Conservation (phyloP, 2,888 invertebrate genomes). For the Ichneumoninae sp. region DNA sequence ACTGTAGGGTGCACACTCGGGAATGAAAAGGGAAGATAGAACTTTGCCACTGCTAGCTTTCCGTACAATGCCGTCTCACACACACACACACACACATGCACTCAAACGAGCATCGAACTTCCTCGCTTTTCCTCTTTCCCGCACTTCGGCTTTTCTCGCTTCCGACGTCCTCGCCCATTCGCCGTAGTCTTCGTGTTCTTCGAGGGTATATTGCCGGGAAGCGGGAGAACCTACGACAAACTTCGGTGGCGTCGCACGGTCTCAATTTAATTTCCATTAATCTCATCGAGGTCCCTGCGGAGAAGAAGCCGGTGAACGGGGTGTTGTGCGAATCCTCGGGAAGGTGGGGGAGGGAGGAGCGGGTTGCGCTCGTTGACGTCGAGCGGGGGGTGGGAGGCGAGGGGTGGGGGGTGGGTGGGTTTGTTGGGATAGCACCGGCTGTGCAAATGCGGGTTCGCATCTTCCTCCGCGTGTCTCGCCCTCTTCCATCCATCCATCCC, state of each 20-base stretch:
- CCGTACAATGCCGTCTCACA: slow-evolving; percentile 35
- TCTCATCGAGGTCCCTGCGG: slow-evolving; percentile 67
- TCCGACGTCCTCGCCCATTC: not conserved
- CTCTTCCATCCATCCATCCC: not conserved
- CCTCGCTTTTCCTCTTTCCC: not conserved
- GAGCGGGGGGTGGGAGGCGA: not conserved
- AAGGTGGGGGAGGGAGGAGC: not conserved
- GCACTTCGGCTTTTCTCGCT: slow-evolving; percentile 22
- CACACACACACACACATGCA: not conserved
- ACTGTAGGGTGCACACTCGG: slow-evolving; percentile 5
- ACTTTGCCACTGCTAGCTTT: slow-evolving; percentile 52
- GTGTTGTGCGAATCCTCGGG: not conserved
- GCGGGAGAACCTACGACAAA: slow-evolving; percentile 55
- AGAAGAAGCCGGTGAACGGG: slow-evolving; percentile 11
- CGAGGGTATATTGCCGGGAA: slow-evolving; percentile 37
- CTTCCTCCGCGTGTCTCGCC: slow-evolving; percentile 8
- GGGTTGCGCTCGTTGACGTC: not conserved
- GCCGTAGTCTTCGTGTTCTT: slow-evolving; percentile 45
- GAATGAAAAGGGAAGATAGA: slow-evolving; percentile 42
- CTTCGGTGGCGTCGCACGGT: slow-evolving; percentile 65
- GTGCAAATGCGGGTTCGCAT: slow-evolving; percentile 59
- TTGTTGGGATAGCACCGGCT: slow-evolving; percentile 62
- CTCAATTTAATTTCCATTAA: slow-evolving; percentile 72
- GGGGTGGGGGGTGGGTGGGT: slow-evolving; percentile 36
- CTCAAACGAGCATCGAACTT: not conserved